Conservation (phyloP, 2,888 invertebrate genomes). For the Drosophila tripunctata region DNA sequence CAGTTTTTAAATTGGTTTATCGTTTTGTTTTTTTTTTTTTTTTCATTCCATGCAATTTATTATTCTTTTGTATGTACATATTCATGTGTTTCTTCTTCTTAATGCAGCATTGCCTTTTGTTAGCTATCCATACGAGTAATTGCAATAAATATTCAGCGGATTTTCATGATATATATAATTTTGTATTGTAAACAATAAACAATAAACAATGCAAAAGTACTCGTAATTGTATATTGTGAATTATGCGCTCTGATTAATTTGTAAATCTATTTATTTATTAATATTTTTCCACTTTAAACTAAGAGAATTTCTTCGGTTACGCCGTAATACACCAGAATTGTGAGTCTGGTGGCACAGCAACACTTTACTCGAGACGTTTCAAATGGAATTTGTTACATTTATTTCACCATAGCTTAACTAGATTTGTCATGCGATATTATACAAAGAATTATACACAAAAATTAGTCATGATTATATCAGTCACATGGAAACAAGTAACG, state of each 20-base stretch:
- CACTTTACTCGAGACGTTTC: neutral
- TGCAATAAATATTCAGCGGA: neutral
- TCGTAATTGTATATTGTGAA: neutral
- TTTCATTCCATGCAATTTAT: too few relatives aligned
- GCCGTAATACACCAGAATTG: conserved; percentile 11
- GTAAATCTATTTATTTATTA: neutral
- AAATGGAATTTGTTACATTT: conserved; percentile 12
- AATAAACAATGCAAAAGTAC: neutral
- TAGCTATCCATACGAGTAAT: neutral
- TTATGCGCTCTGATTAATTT: conserved; percentile 15
- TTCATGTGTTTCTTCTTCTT: too few relatives aligned
- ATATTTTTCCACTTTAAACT: conserved; percentile 3
- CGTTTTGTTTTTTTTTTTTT: neutral
- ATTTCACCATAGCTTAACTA: conserved; percentile 29
- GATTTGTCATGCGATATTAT: conserved; percentile 42
- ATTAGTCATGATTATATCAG: conserved; percentile 13
- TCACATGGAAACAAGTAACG: neutral
- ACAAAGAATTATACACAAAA: neutral
- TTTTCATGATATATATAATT: neutral
- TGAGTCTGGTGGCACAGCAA: conserved; percentile 4
- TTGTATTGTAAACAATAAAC: neutral
- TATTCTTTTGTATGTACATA: neutral
- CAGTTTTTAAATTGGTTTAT: neutral
- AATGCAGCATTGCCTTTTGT: too few relatives aligned
- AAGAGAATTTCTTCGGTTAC: conserved; percentile 4